These are phyloP conservation scores for Cyaniris semiargus DNA, from an alignment of 2,888 invertebrate species.

Conservation along the genomic window DNA sequence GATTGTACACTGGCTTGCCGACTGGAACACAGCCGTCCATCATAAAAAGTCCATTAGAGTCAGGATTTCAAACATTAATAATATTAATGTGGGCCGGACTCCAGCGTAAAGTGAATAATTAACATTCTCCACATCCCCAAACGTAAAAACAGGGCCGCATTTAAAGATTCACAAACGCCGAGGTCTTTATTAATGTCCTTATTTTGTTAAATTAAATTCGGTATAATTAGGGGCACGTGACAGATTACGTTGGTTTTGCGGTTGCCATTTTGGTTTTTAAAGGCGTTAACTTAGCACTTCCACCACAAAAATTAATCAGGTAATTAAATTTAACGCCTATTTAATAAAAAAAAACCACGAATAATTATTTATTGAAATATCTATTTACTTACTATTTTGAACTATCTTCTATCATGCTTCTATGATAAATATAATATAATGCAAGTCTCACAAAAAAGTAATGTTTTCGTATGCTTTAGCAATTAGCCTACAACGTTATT, in stretches of 20 bases:
- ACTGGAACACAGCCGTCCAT: not conserved
- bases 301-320: no score
- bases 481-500: no score
- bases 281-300: not conserved
- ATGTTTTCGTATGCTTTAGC: no score
- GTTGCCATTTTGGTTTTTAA: not conserved
- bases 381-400: no score
- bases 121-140: not conserved
- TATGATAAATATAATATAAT: no score
- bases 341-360: no score
- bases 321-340: no score
- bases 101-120: not conserved
- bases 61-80: not conserved
- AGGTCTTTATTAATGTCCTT: conserved; percentile 2
- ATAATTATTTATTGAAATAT: no score
- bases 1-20: no score
- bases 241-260: not conserved
- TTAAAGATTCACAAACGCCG: conserved; percentile 16
- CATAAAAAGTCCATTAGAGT: not conserved
- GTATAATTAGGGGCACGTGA: not conserved
- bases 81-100: conserved; percentile 4
- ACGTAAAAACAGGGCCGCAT: not conserved
- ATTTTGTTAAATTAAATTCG: not conserved
- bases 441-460: no score
- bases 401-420: no score